phyloP scores from a whole-genome alignment of 2,888 invertebrate species.

The Conistra vaccinii region DNA sequence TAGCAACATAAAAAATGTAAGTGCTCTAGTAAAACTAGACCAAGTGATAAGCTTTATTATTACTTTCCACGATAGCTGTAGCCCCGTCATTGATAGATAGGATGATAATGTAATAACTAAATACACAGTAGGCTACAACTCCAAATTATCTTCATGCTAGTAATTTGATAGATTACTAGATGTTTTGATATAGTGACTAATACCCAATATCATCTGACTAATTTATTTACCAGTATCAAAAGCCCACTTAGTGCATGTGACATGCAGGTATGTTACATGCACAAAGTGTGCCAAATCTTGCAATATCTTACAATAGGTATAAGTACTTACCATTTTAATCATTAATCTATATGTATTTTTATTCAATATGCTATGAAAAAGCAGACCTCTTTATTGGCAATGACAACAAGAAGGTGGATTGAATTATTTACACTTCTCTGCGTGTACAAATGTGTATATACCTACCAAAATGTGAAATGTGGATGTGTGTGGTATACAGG shows the following conservation, averaged over 20 bases:
- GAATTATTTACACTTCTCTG: neutral
- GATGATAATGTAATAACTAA: slow-evolving; percentile 2
- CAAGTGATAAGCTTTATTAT: slow-evolving; percentile 30
- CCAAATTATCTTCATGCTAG: neutral
- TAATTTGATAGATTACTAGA: neutral
- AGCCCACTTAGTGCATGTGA: neutral
- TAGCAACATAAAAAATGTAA: slow-evolving; percentile 4
- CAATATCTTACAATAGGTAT: neutral
- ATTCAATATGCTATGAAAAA: slow-evolving; percentile 1
- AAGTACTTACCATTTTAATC: neutral
- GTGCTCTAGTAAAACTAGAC: slow-evolving; percentile 29
- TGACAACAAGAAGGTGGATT: neutral
- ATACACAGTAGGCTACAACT: neutral
- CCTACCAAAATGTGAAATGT: neutral
- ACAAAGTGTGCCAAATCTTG: neutral
- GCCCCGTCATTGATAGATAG: slow-evolving; percentile 11
- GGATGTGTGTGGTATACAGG: neutral
- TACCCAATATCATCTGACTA: neutral
- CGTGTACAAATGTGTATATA: neutral
- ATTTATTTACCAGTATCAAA: slow-evolving; percentile 7
- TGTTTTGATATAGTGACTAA: neutral
- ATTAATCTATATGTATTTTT: neutral
- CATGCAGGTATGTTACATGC: too few species aligned
- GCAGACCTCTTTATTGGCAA: neutral
- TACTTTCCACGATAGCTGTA: neutral